Base-by-base conservation (phyloP, 2,797 vertebrate species). In the Enteromius thamalakanensis region DNA sequence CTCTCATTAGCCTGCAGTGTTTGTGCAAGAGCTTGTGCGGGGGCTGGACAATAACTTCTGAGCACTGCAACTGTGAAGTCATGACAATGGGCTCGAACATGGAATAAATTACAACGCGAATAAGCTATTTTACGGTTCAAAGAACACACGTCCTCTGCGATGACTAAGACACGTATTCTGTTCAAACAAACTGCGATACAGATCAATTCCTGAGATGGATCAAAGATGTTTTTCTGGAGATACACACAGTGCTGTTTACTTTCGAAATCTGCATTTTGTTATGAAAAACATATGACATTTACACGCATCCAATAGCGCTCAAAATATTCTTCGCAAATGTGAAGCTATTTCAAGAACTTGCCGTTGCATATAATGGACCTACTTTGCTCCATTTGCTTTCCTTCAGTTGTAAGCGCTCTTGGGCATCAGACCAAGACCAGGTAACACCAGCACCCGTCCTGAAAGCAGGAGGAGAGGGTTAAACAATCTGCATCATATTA, bases 401-500 rank as follows among this genome's bases (percentile, higher is more conserved):
- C 86, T 88, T 87, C 87, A 90, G 87, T 87, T 91, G 76, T 94
- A 93, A 94, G 94, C 91, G 85, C 90, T 88, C 88, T 86, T 77
- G 91, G 92, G 90, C 90, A 92, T 90, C 87, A 87, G 91, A 77
- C 72, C 40, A 81, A 84, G 80, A 81, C 84, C 84, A 72, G 15
- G 65, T 79, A 81, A 82, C 77, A 64, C 14, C 26, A 74, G 90
- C 88, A 90, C 90, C 87, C 85, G 89, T 90, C 89, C 89, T 90
- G 90, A 91, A 91, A 87, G 91, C 91, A 93, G 92, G 93, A 90
- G 90, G 91, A 94, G 90, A 88, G 86, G 87, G 87, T 85, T 53
- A 87, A 53, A 74, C 72, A 87, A 80, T 76, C 94, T 94, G 93
- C 93, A 92, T 93, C 91, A 79, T 92, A 93, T 95, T 95, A 95